Evolutionary conservation across 1,140 invertebrate species (phyloP).

Genomic region (Drosophila bocqueti): DNA sequence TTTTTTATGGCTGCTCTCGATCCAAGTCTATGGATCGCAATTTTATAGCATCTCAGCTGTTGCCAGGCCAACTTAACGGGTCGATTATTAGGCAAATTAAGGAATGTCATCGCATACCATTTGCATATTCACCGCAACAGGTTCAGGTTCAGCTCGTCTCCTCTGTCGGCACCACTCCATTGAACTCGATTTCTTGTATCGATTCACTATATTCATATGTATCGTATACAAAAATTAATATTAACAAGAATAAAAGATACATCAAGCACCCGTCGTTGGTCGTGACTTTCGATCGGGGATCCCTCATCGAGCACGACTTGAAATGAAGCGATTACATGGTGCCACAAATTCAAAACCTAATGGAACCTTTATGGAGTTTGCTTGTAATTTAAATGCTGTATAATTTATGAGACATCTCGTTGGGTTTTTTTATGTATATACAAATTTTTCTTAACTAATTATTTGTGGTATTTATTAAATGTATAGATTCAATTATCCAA

Average conservation of each 20-base stretch:
- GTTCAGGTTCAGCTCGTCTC: conserved; percentile 38
- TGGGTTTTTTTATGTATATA: background rate
- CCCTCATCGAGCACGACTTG: background rate
- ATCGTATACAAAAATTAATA: background rate
- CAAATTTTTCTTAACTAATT: background rate
- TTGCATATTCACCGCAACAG: conserved; percentile 79
- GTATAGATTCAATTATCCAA: background rate
- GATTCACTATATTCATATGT: background rate
- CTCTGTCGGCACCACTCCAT: conserved; percentile 61
- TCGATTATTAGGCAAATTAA: conserved; percentile 80
- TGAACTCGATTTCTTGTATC: conserved; percentile 61
- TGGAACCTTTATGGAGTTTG: background rate
- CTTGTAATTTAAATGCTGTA: background rate
- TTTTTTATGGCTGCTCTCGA: conserved; percentile 39
- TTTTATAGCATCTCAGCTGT: conserved; percentile 41
- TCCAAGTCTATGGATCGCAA: conserved; percentile 21
- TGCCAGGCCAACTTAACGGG: conserved; percentile 70
- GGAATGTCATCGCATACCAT: conserved; percentile 76
- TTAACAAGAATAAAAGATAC: conserved; percentile 6
- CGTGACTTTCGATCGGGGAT: conserved; percentile 4
- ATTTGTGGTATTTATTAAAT: background rate
- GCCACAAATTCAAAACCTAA: background rate
- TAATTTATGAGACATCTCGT: background rate
- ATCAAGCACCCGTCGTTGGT: background rate
- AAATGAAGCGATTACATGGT: background rate